Percentiles rank a stretch among this genome's conserved stretches.
Conservation (phyloP, 2,797 vertebrate genomes). For the Knipowitschia caucasica region DNA sequence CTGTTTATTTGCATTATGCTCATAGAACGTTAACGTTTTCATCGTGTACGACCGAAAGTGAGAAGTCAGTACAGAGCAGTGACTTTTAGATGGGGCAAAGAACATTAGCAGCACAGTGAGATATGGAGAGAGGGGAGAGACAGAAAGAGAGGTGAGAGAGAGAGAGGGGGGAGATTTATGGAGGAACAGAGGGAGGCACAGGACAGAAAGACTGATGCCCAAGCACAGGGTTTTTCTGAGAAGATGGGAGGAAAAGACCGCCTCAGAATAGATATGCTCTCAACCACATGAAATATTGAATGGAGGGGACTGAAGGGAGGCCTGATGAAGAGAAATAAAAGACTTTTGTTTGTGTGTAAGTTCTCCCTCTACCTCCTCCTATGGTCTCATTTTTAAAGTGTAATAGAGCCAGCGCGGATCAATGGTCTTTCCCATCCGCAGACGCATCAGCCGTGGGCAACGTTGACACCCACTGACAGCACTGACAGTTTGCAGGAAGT, state of each 20-base stretch:
- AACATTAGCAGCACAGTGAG: conserved; percentile 72
- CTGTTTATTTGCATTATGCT: neutral
- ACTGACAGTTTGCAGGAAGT: neutral
- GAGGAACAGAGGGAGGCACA: conserved; percentile 58
- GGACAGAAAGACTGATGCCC: conserved; percentile 74
- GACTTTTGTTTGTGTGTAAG: conserved; percentile 60
- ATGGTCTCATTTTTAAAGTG: conserved; percentile 2
- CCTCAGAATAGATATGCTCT: conserved; percentile 81
- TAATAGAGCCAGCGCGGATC: conserved; percentile 4
- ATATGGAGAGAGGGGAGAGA: conserved; percentile 54
- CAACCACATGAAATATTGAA: conserved; percentile 82
- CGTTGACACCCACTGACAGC: neutral
- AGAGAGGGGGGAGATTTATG: conserved; percentile 67
- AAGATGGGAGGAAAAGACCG: conserved; percentile 45
- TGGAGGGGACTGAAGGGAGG: conserved; percentile 70
- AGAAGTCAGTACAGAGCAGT: conserved; percentile 46
- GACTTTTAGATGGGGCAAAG: conserved; percentile 58
- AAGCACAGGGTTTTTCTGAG: conserved; percentile 41
- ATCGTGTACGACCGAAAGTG: conserved; percentile 25
- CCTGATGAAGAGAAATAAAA: conserved; percentile 83
- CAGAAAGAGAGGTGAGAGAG: conserved; percentile 55
- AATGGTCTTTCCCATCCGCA: conserved; percentile 4
- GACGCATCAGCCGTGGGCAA: neutral
- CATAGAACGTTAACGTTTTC: neutral
- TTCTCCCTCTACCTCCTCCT: conserved; percentile 8